Evolutionary conservation across 2,888 invertebrate genomes (phyloP).

Genomic region (Pachymerium ferrugineum): DNA sequence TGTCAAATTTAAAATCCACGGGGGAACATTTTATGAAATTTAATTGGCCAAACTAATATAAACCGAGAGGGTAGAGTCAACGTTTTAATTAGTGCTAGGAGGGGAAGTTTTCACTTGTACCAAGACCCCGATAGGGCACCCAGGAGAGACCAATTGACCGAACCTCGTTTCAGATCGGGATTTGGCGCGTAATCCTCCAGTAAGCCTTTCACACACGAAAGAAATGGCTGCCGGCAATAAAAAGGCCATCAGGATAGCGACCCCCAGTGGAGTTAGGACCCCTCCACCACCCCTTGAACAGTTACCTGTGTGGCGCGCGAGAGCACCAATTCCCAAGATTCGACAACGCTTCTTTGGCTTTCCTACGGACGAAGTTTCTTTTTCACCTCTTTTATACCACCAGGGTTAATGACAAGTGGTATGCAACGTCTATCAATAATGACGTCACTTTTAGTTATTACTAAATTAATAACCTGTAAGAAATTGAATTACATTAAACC

Average conservation of each 20-base stretch:
- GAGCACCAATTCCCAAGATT: constrained; percentile 6
- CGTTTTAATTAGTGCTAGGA: neutral
- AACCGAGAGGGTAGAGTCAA: neutral
- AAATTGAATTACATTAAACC: no score
- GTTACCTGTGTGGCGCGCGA: neutral
- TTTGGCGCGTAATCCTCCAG: constrained; percentile 12
- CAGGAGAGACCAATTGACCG: constrained; percentile 13
- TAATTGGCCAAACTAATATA: constrained; percentile 5
- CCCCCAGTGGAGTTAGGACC: constrained; percentile 1
- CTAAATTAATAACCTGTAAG: no score
- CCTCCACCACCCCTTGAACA: neutral
- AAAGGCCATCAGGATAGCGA: constrained; percentile 14
- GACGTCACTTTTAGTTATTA: no score
- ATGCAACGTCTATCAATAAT: no score
- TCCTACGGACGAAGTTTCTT: neutral
- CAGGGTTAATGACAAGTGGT: no score
- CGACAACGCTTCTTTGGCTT: neutral
- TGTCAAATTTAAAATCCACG: no score
- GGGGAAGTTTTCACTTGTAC: constrained; percentile 1
- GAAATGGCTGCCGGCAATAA: constrained; percentile 17
- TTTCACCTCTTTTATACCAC: neutral
- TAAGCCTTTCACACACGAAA: constrained; percentile 14
- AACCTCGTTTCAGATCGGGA: constrained; percentile 8
- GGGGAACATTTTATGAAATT: constrained; percentile 1
- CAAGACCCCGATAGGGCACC: constrained; percentile 1